These are phyloP conservation scores for Terrapene triunguis DNA, from an alignment of 2,113 vertebrate species.

Conservation along the genomic window DNA sequence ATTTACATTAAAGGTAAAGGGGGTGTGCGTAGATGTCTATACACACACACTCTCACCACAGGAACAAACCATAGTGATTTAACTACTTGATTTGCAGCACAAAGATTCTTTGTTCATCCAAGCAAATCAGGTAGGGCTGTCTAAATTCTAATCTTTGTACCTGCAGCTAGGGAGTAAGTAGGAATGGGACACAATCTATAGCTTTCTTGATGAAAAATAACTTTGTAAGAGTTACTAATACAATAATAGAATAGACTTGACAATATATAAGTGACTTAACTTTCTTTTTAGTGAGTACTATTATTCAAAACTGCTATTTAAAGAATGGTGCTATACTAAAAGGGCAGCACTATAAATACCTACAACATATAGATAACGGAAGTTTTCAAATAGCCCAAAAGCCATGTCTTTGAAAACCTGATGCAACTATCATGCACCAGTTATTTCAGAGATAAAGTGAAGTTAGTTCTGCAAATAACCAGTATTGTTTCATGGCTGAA, in stretches of 20 bases:
- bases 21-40: too few relatives aligned
- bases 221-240: neutral
- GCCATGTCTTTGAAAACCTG: neutral
- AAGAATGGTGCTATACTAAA: neutral
- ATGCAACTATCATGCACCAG: neutral
- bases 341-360: neutral
- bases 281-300: neutral
- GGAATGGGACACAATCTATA: neutral
- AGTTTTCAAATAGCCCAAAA: neutral
- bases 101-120: neutral
- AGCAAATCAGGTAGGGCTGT: neutral
- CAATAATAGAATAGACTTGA: neutral
- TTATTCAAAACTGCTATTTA: neutral
- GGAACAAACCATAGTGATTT: neutral
- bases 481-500: neutral
- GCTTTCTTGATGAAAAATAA: slow-evolving; percentile 1
- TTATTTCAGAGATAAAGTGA: neutral
- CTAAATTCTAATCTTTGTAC: neutral
- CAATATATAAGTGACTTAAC: neutral
- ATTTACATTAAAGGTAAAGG: neutral
- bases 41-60: too few relatives aligned
- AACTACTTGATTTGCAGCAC: neutral
- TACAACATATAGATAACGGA: neutral
- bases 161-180: neutral
- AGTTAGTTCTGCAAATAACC: neutral